Evolutionary conservation across 2,888 invertebrate species (phyloP).

Genomic region (Odontocolon sp.): DNA sequence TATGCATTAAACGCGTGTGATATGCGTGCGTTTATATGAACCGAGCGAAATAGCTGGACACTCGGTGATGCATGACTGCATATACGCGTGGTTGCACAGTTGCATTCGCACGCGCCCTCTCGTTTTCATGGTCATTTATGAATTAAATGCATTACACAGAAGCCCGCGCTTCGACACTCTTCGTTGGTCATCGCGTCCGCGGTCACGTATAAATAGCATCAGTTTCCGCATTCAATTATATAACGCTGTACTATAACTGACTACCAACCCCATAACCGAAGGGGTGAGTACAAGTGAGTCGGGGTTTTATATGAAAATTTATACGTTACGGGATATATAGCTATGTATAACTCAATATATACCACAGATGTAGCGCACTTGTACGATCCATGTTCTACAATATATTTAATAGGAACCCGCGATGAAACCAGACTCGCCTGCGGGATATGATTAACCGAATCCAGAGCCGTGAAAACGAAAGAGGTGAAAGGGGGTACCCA

Average conservation of each 20-base stretch:
- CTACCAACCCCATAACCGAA: constrained; percentile 25
- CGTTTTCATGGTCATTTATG: constrained; percentile 58
- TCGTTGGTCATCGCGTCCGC: constrained; percentile 15
- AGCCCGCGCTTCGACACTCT: constrained; percentile 14
- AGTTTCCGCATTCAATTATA: constrained; percentile 61
- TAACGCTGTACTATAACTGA: constrained; percentile 27
- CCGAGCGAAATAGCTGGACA: not conserved
- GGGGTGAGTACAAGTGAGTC: constrained; percentile 31
- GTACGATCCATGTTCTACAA: too few relatives aligned
- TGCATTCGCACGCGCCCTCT: constrained; percentile 23
- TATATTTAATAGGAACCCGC: too few relatives aligned
- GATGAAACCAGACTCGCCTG: too few relatives aligned
- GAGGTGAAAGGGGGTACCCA: not conserved
- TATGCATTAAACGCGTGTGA: constrained; percentile 63
- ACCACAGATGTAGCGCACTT: too few relatives aligned
- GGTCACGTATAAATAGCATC: constrained; percentile 38
- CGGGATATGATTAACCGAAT: constrained; percentile 65
- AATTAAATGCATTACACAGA: constrained; percentile 52
- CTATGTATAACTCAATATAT: not conserved
- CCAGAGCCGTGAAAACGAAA: constrained; percentile 31
- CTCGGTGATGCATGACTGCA: constrained; percentile 21
- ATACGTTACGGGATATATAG: constrained; percentile 28
- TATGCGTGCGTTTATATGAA: constrained; percentile 56
- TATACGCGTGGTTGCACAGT: not conserved
- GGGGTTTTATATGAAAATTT: constrained; percentile 44